phyloP scores from a whole-genome alignment of 2,113 vertebrate genomes.

The Cisticola juncidis region DNA sequence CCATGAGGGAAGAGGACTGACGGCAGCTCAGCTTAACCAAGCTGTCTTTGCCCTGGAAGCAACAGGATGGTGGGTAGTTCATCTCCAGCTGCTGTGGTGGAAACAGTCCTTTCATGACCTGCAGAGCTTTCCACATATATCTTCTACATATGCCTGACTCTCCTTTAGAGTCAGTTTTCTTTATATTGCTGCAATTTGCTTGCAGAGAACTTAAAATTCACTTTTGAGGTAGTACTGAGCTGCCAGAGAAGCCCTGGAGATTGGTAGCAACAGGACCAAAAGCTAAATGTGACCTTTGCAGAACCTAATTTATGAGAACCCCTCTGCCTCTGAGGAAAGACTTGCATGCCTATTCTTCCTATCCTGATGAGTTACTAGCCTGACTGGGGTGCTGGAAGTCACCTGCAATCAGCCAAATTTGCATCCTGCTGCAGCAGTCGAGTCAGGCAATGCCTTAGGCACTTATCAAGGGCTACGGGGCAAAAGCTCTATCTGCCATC shows the following conservation, averaged over 20 bases:
- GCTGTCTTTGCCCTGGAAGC: background rate
- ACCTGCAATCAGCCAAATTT: background rate
- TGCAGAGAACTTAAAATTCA: background rate
- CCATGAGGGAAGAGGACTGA: background rate
- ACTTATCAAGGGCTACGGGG: background rate
- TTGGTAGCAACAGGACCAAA: background rate
- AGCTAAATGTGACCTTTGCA: background rate
- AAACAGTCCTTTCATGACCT: background rate
- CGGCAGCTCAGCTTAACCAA: background rate
- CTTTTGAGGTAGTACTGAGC: background rate
- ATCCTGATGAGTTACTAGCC: background rate
- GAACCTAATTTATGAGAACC: background rate
- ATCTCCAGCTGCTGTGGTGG: background rate
- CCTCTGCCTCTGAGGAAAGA: background rate
- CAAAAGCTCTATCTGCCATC: background rate
- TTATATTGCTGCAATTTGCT: background rate
- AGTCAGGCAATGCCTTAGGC: background rate
- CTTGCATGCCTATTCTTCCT: background rate
- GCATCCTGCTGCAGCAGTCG: background rate
- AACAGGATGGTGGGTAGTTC: background rate
- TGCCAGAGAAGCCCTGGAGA: background rate
- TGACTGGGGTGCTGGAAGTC: background rate
- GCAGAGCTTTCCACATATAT: background rate
- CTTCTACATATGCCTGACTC: background rate
- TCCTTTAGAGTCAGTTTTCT: background rate